Evolutionary conservation across 2,797 vertebrate genomes (phyloP).

Genomic region (Rhinatrema bivittatum): DNA sequence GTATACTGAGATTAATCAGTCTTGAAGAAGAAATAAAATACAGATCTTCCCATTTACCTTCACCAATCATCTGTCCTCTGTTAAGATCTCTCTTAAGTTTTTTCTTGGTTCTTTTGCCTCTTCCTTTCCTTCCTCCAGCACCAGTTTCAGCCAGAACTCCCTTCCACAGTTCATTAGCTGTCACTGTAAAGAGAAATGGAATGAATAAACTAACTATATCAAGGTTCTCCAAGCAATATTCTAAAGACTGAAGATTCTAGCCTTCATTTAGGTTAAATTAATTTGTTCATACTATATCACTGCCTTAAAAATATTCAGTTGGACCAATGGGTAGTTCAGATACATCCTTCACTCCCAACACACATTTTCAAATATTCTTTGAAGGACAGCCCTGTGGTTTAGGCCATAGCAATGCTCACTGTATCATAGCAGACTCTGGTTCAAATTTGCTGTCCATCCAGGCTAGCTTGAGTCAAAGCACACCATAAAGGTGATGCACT

Average conservation of each 20-base stretch:
- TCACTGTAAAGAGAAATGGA: slow-evolving; percentile 64
- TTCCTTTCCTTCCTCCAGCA: slow-evolving; percentile 67
- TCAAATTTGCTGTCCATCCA: no score
- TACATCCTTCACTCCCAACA: no score
- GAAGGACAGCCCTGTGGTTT: not conserved
- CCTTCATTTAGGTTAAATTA: not conserved
- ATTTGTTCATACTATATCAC: not conserved
- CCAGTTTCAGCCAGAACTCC: slow-evolving; percentile 82
- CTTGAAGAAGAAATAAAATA: no score
- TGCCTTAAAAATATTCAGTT: not conserved
- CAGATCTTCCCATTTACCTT: no score
- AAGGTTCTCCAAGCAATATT: not conserved
- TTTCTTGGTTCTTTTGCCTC: slow-evolving; percentile 86
- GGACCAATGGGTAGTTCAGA: not conserved
- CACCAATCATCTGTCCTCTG: slow-evolving; percentile 76
- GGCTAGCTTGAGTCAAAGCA: no score
- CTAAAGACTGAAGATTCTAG: not conserved
- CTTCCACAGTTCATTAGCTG: slow-evolving; percentile 82
- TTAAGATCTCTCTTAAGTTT: slow-evolving; percentile 81
- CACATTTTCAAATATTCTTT: not conserved
- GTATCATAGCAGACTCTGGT: no score
- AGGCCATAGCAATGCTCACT: no score
- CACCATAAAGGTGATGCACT: no score
- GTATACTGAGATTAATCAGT: no score
- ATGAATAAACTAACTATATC: not conserved